Conservation (phyloP, 1,140 invertebrate genomes). For the Pentalonia nigronervosa region DNA sequence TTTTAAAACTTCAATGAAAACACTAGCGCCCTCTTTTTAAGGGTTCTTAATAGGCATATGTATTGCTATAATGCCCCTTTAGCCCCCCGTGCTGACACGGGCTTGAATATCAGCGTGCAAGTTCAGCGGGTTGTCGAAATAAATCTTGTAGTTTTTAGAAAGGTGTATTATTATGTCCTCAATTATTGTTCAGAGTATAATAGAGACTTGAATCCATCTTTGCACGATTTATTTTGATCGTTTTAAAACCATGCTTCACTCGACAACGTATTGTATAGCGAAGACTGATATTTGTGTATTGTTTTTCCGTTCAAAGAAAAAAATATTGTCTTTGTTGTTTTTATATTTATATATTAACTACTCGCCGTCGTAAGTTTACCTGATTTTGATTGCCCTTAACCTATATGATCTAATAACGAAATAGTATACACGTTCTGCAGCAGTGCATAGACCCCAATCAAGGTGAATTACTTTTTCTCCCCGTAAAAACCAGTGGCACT, state of each 20-base stretch:
- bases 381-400: constrained; percentile 47
- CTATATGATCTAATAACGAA: constrained; percentile 49
- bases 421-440: neutral
- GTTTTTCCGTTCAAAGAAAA: neutral
- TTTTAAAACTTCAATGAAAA: neutral
- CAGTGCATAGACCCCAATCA: constrained; percentile 45
- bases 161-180: neutral
- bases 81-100: neutral
- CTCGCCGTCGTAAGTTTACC: neutral
- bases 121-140: neutral
- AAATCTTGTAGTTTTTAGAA: neutral
- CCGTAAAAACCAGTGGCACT: constrained; percentile 27
- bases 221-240: neutral
- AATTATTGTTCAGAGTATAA: neutral
- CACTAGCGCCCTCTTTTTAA: neutral
- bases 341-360: neutral
- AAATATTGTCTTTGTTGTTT: neutral
- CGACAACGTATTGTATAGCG: neutral
- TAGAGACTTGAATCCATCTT: neutral
- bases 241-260: neutral
- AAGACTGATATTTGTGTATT: neutral
- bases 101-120: neutral
- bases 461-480: constrained; percentile 52
- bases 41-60: accelerated
- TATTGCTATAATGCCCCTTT: neutral